A percentile compares a stretch with the other conserved stretches of the same genome.
Conservation (phyloP, 2,888 invertebrate genomes). For the Acanthococcus lagerstroemiae region DNA sequence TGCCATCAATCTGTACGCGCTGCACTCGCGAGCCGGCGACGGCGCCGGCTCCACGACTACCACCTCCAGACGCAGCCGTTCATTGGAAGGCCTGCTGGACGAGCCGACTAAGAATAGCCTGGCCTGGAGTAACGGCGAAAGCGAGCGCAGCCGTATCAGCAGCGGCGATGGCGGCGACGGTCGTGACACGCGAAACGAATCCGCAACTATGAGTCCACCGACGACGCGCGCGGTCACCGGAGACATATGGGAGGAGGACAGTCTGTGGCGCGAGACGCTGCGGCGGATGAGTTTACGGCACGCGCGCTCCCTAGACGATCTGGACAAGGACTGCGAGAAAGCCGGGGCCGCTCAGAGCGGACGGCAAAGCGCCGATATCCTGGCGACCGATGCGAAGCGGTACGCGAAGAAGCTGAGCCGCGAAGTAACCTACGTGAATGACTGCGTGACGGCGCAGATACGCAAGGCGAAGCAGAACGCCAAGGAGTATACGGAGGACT, state of each 20-base stretch:
- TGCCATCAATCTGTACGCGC: conserved; percentile 14
- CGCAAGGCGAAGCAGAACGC: conserved; percentile 27
- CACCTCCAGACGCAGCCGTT: conserved; percentile 45
- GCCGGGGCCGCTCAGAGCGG: conserved; percentile 31
- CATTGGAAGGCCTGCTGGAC: conserved; percentile 51
- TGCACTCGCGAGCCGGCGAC: conserved; percentile 7
- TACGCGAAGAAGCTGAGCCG: conserved; percentile 47
- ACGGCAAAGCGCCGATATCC: conserved; percentile 35
- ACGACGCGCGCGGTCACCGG: conserved; percentile 48
- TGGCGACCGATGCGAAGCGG: conserved; percentile 16
- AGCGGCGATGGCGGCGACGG: not conserved
- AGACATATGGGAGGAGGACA: conserved; percentile 51
- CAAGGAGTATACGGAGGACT: conserved; percentile 39
- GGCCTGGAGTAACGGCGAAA: conserved; percentile 29
- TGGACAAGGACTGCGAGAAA: conserved; percentile 45
- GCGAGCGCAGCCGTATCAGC: not conserved
- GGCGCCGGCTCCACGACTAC: not conserved
- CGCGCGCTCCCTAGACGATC: conserved; percentile 70
- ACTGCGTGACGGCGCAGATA: conserved; percentile 38
- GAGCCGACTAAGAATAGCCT: conserved; percentile 39
- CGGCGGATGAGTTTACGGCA: conserved; percentile 69
- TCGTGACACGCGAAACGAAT: not conserved
- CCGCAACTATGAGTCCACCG: conserved; percentile 23
- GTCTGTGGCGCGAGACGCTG: conserved; percentile 68
- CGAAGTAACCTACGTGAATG: conserved; percentile 72